Evolutionary conservation across 2,888 invertebrate genomes (phyloP), one percentile per base, ranked within the genome.

Genomic region (Pammene fasciana): DNA sequence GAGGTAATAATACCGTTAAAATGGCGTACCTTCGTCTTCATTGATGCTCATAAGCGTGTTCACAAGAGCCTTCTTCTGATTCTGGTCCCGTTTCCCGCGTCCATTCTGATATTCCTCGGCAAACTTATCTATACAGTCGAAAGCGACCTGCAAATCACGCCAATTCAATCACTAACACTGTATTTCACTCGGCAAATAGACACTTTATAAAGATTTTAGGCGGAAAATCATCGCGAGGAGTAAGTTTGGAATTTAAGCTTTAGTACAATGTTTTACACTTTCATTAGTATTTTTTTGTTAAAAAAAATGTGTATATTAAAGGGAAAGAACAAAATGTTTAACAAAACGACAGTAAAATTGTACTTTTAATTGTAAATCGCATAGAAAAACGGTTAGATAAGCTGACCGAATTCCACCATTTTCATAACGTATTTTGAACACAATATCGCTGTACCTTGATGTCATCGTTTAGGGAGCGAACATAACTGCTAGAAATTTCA

Each of bases 11-110:
- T 38, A 38, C 6, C 38, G 38, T 38, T 38, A 45, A 64, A n/a
- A 62, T 16, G 18, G 46, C 73, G 76, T 82, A 89, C 92, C 86
- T 74, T 88, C 91, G 67, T 88, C 88, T 74, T 92, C 92, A 65
- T 86, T 77, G 67, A 92, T 92, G 74, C 89, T 88, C 74, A 90
- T 86, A 70, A 92, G 87, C 26, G 80, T 83, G 57, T 84, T 84
- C 77, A 79, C 72, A 61, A 66, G 76, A 71, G 78, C 84, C 79
- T 86, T 89, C 52, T 87, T 86, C 72, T 85, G 62, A 18, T n/a
- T 88, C n/a, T 77, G 77, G 5, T 87, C 88, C 71, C 85, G 86
- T 72, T 78, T 80, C 18, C 68, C 75, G 34, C 83, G 83, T n/a
- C 75, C 83, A 82, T 85, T 85, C 74, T 76, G 75, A 73, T 79